phyloP scores from a whole-genome alignment of 2,888 invertebrate species.

The Anagyrus pseudococci region DNA sequence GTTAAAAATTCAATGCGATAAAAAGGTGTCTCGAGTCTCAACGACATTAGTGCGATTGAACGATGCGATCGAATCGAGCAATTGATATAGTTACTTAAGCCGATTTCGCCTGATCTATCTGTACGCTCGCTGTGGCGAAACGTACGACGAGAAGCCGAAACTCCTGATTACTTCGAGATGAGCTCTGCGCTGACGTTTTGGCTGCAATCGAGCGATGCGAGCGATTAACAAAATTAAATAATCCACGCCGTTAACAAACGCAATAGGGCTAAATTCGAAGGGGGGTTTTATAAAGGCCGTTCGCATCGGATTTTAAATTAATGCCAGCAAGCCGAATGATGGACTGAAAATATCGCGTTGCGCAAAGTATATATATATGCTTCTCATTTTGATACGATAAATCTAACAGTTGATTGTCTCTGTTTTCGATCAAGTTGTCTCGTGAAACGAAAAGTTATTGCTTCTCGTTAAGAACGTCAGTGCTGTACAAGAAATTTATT shows the following conservation, averaged over 20 bases:
- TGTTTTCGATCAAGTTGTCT: constrained; percentile 23
- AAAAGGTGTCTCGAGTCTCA: constrained; percentile 5
- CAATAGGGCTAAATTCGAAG: too few relatives aligned
- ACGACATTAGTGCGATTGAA: constrained; percentile 21
- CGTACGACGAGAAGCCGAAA: constrained; percentile 29
- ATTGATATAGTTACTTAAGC: constrained; percentile 27
- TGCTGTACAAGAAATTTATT: constrained; percentile 3
- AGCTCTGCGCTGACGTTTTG: constrained; percentile 11
- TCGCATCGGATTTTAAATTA: too few relatives aligned
- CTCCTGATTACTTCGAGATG: constrained; percentile 25
- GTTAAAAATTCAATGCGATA: constrained; percentile 8
- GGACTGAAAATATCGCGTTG: too few relatives aligned
- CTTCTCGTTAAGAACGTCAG: constrained; percentile 15
- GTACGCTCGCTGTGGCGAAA: constrained; percentile 27
- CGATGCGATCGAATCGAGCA: constrained; percentile 32
- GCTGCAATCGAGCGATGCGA: constrained; percentile 31
- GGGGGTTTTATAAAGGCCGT: too few relatives aligned
- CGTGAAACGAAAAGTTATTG: constrained; percentile 29
- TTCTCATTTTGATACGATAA: too few relatives aligned
- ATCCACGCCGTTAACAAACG: too few relatives aligned
- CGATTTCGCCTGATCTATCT: constrained; percentile 32
- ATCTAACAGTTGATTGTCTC: constrained; percentile 39
- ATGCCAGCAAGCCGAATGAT: too few relatives aligned
- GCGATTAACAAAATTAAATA: too few relatives aligned
- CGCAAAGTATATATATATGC: too few relatives aligned